phyloP scores from a whole-genome alignment of 2,797 vertebrate genomes.

The Antennarius maculatus region DNA sequence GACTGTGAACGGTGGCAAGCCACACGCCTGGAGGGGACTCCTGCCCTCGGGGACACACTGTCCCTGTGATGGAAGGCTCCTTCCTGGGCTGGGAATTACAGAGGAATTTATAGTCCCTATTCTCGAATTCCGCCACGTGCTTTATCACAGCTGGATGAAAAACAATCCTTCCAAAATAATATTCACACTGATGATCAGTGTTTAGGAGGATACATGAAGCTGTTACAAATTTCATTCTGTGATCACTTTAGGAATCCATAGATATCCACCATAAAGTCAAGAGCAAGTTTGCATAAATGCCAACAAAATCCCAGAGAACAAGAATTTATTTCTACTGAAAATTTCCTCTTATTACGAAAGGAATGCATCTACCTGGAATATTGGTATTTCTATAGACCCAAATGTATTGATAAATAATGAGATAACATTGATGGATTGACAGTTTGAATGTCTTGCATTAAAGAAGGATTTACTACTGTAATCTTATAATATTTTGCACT shows the following conservation, averaged over 20 bases:
- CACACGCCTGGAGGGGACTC: conserved; percentile 57
- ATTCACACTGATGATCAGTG: conserved; percentile 66
- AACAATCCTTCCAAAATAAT: conserved; percentile 65
- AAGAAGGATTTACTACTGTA: too few relatives aligned
- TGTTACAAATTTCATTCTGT: conserved; percentile 58
- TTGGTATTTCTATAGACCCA: too few relatives aligned
- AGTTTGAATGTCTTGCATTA: neutral
- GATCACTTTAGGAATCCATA: conserved; percentile 58
- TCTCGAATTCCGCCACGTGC: conserved; percentile 31
- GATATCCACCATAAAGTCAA: conserved; percentile 65
- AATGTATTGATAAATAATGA: neutral
- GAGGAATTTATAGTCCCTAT: conserved; percentile 13
- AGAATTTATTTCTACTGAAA: conserved; percentile 46
- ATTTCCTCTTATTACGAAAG: conserved; percentile 14
- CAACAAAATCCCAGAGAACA: conserved; percentile 26
- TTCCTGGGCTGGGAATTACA: conserved; percentile 32
- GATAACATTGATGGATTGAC: neutral
- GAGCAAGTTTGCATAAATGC: conserved; percentile 57
- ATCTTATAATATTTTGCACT: too few relatives aligned
- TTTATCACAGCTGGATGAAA: conserved; percentile 66
- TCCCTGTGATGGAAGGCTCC: conserved; percentile 48
- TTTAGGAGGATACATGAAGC: conserved; percentile 50
- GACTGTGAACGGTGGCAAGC: conserved; percentile 51
- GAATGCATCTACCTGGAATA: neutral
- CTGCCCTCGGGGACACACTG: conserved; percentile 48